Base-by-base conservation (phyloP, 2,797 vertebrate genomes). In the Lerista edwardsae region DNA sequence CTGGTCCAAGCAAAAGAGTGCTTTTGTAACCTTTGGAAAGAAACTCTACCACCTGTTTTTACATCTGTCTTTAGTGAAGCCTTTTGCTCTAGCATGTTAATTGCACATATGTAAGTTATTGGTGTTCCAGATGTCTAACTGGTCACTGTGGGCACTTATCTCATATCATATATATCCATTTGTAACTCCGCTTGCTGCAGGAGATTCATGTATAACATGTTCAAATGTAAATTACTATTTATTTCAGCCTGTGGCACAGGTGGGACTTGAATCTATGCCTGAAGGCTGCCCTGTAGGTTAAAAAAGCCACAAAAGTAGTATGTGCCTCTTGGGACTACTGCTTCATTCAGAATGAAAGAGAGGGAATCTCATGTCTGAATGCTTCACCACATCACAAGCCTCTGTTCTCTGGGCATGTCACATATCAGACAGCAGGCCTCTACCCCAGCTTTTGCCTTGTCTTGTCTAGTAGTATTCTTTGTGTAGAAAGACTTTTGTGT, bases 71-170 rank as follows among this genome's bases (percentile, higher is more conserved):
- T 65, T 64, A 64, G 55, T 82, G 69, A 67, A 44, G 73, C 44
- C 14, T 79, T 34, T 75, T 78, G 34, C 8, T 83, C 67, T 57
- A 64, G 64, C 76, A 83, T 80, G 68, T 76, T 86, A 76, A 83
- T 65, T 75, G 47, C 59, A 59, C 65, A 59, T 62, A 15, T 80
- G 36, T 80, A 75, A 75, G 44, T 57, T 79, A 80, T 80, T 11
- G 4, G 68, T 64, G n/a, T 55, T 75, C 72, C 64, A 84, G 72
- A 62, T 82, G 78, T 84, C 65, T 27, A 80, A 80, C 71, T 80
- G 75, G 64, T 79, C 72, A 65, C 36, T 80, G 25, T 27, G 36
- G 29, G 64, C 25, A 69, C 64, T 82, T 82, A 81, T 82, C 62
- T 82, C 44, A 67, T 51, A 80, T 61, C 31, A 68, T 64, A 27